Base-by-base conservation (phyloP, 2,113 vertebrate genomes). In the Chamaea fasciata region DNA sequence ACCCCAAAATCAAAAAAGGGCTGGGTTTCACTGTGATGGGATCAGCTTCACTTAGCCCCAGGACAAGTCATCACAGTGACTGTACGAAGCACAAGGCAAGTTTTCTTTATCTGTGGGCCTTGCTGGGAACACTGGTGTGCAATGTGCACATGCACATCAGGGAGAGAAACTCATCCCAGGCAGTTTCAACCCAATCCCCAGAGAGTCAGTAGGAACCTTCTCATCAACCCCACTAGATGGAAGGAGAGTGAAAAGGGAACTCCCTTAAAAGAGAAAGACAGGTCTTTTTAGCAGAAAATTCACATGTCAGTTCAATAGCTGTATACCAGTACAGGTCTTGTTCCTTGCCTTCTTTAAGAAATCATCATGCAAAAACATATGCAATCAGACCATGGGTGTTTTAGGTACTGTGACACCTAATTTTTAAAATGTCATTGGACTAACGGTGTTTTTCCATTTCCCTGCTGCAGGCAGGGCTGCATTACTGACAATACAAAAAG, bases 91-190 rank as follows among this genome's bases (percentile, higher is more conserved):
- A 87, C 35, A 64, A 60, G 28, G n/a, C 33, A 75, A 59, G 24
- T 59, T 83, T 78, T 69, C 31, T 80, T 68, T 59, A 26, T 57
- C 46, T 90, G 23, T 18, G 6, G 46, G 50, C 56, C 70, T 79
- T 64, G 37, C 59, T 74, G 62, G 46, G 67, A 91, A 13, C 2
- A 11, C 52, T 44, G 56, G 19, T 37, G 41, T 46, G 41, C 55
- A 56, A 35, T 3, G 10, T 49, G 7, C 2, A 2, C 8, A 2
- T 67, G 37, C 27, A 77, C 8, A 3, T 3, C 10, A 1, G 10
- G 21, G 35, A 70, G 18, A 59, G 20, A 92, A 78, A 67, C 0
- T 6, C 18, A 7, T 39, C 41, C 65, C 0, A 0, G 12, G 15
- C 1, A 0, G 44, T 46, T 92, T 71, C 67, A 73, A 68, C 9